Conservation (phyloP, 2,113 vertebrate species). For the Microtus ochrogaster region DNA sequence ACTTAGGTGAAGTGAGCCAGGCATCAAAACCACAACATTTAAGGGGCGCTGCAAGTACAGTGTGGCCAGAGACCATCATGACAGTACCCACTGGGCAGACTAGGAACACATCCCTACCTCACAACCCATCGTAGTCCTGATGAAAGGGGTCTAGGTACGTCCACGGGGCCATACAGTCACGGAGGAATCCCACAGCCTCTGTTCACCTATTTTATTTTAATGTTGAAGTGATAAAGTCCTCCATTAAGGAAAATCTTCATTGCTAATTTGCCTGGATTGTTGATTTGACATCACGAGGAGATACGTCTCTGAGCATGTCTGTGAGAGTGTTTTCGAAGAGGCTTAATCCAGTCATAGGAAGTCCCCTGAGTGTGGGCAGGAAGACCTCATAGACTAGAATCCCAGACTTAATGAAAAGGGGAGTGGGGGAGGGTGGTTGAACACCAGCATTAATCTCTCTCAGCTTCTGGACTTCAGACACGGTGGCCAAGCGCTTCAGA, state of each 20-base stretch:
- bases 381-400: not conserved
- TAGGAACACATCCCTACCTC: not conserved
- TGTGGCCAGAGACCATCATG: not conserved
- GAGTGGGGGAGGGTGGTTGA: rapidly evolving
- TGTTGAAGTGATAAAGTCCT: not conserved
- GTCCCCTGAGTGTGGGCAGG: not conserved
- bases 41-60: not conserved
- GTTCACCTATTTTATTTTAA: not conserved
- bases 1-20: not conserved
- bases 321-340: not conserved
- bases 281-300: not conserved
- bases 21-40: not conserved
- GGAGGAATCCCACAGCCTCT: not conserved
- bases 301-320: not conserved
- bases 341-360: not conserved
- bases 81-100: no score
- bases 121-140: not conserved
- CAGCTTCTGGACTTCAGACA: not conserved
- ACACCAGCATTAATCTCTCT: no score
- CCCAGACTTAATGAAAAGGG: not conserved
- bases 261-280: not conserved
- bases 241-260: not conserved
- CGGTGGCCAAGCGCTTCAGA: not conserved
- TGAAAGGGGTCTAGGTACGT: not conserved
- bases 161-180: not conserved